Conservation (phyloP, 2,113 vertebrate genomes). For the Poecilia latipinna region DNA sequence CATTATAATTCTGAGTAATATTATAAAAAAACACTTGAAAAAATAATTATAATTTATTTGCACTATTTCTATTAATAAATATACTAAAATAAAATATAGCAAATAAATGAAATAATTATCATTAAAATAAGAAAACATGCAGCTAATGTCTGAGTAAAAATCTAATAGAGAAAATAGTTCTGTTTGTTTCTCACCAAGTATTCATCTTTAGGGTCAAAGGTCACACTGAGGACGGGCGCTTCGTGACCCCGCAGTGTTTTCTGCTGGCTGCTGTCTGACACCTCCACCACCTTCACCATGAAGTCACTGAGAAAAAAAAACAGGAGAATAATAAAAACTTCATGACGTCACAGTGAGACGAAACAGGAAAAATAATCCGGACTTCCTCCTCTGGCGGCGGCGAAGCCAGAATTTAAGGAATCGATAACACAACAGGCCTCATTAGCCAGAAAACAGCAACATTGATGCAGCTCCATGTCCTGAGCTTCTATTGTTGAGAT, state of each 20-base stretch:
- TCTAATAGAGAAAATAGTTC: too few relatives aligned
- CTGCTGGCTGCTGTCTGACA: conserved; percentile 92
- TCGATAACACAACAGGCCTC: conserved; percentile 62
- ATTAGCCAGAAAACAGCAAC: conserved; percentile 47
- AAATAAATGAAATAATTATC: too few relatives aligned
- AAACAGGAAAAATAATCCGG: conserved; percentile 23
- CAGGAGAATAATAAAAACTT: background rate
- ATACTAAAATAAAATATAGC: too few relatives aligned
- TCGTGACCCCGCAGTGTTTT: conserved; percentile 93
- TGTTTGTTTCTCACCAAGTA: conserved; percentile 85
- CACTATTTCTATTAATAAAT: too few relatives aligned
- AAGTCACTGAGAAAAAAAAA: conserved; percentile 85
- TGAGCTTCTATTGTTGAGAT: conserved; percentile 42
- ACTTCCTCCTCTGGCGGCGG: conserved; percentile 41
- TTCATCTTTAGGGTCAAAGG: conserved; percentile 90
- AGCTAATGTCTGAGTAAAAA: too few relatives aligned
- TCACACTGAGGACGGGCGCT: conserved; percentile 91
- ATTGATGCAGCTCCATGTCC: conserved; percentile 57
- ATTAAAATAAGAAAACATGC: background rate
- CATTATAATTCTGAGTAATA: too few relatives aligned
- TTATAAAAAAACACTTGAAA: too few relatives aligned
- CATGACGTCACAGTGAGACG: background rate
- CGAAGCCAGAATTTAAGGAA: conserved; percentile 23
- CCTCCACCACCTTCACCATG: conserved; percentile 92
- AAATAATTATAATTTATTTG: too few relatives aligned